Base-by-base conservation (phyloP, 2,113 vertebrate species). In the Danio rerio region DNA sequence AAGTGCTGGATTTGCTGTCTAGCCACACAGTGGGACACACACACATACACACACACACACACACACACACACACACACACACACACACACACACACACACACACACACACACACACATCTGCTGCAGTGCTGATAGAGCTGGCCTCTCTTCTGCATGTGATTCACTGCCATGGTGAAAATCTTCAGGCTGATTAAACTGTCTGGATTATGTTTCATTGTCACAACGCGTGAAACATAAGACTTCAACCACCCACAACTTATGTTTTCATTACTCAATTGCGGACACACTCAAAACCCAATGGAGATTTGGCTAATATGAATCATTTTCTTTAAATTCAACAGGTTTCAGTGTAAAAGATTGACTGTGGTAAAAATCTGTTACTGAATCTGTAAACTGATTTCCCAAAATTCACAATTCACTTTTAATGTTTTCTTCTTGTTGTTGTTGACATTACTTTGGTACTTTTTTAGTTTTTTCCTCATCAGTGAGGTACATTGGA, bases 1-100 rank as follows among this genome's bases (percentile, higher is more conserved):
- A 89, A 88, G 87, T 86, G 55, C 42, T 42, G 63, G 81, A 84
- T 88, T 63, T 63, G 59, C 72, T 86, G 82, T 88, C 87, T 81
- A 55, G 59, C 16, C 56, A 68, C 80, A 42, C 80, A 70, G 18
- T 31, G 56, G 52, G 20, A 62, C 31, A 21, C 70, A 55, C 21
- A n/a, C n/a, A n/a, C n/a, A n/a, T n/a, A n/a, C n/a, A n/a, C n/a
- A 62, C 31, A 21, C 70, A 62, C 31, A 21, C 70, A 62, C 31
- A 21, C 70, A 62, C 31, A 21, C 70, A 62, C 31, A 21, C 70
- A 62, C 31, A 21, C 70, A 62, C 31, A 21, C 70, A 62, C 31
- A 21, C 70, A 62, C 31, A 21, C 70, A 62, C 31, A 21, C 70
- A 62, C 31, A 21, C 70, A 62, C 31, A 21, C 70, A 62, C 31